A percentile compares a stretch with the other conserved stretches of the same genome.
phyloP scores from a whole-genome alignment of 2,888 invertebrate genomes.

The Terebella lapidaria region DNA sequence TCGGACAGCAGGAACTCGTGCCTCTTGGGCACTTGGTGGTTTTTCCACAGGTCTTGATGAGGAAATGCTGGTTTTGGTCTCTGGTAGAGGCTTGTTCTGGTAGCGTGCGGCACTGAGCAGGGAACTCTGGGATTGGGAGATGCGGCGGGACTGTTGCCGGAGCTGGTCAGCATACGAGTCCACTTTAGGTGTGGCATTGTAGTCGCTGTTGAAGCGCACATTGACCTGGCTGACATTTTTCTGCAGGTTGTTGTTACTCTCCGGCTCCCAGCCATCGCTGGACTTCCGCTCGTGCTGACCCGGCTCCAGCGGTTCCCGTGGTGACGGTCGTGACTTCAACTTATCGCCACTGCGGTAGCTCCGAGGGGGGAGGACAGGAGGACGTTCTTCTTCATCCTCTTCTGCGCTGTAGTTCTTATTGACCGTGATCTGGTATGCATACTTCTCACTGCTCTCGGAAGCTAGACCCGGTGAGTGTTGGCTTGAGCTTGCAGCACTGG shows the following conservation, averaged over 20 bases:
- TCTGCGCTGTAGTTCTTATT: constrained; percentile 9
- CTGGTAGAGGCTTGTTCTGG: constrained; percentile 13
- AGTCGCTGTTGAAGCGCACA: constrained; percentile 4
- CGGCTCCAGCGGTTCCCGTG: neutral
- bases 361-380: constrained; percentile 17
- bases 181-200: constrained; percentile 14
- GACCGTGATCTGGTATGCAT: constrained; percentile 11
- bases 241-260: too few relatives aligned
- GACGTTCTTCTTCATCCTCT: constrained; percentile 8
- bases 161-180: constrained; percentile 21
- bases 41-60: constrained; percentile 19
- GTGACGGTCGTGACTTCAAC: neutral
- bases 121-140: constrained; percentile 8
- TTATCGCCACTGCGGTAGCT: constrained; percentile 12
- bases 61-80: constrained; percentile 10
- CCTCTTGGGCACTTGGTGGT: constrained; percentile 14
- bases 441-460: constrained; percentile 1
- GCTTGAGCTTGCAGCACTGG: constrained; percentile 4
- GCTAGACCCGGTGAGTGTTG: constrained; percentile 5
- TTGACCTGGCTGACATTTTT: neutral
- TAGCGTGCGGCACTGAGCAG: constrained; percentile 7
- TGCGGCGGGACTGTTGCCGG: constrained; percentile 11
- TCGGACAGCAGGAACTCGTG: too few relatives aligned
- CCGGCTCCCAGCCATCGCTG: neutral
- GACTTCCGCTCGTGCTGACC: neutral